Evolutionary conservation across 2,797 vertebrate genomes (phyloP).

Genomic region (Cirrhinus molitorella): DNA sequence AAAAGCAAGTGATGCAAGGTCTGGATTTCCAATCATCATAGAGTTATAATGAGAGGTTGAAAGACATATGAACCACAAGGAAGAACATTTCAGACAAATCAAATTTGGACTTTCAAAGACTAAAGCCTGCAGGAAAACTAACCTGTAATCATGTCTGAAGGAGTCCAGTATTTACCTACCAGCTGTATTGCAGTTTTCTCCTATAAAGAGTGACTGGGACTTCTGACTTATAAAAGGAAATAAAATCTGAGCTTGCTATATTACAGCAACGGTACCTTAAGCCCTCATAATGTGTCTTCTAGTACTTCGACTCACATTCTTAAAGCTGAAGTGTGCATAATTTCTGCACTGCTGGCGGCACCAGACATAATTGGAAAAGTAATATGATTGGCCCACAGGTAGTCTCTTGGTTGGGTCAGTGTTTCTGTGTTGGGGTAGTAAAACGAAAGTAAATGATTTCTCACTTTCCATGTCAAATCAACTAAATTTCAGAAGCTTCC

Average conservation of each 20-base stretch:
- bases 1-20: not conserved
- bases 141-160: slow-evolving; percentile 26
- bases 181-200: not conserved
- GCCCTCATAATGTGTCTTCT: not conserved
- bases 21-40: slow-evolving; percentile 6
- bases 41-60: slow-evolving; percentile 6
- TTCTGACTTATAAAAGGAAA: slow-evolving; percentile 15
- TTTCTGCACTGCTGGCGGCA: not conserved
- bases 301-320: not conserved
- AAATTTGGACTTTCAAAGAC: slow-evolving; percentile 16
- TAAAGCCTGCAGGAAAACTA: not conserved
- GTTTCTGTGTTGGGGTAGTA: not conserved
- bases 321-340: not conserved
- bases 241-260: not conserved
- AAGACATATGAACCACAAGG: not conserved
- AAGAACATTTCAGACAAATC: slow-evolving; percentile 13
- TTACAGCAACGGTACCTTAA: not conserved
- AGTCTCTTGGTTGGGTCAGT: not conserved
- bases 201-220: not conserved
- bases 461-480: not conserved
- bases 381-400: not conserved
- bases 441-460: not conserved
- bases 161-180: slow-evolving; percentile 25
- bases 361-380: not conserved
- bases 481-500: no score